Evolutionary conservation across 2,113 vertebrate species (phyloP).

Genomic region (Noturus placidus): DNA sequence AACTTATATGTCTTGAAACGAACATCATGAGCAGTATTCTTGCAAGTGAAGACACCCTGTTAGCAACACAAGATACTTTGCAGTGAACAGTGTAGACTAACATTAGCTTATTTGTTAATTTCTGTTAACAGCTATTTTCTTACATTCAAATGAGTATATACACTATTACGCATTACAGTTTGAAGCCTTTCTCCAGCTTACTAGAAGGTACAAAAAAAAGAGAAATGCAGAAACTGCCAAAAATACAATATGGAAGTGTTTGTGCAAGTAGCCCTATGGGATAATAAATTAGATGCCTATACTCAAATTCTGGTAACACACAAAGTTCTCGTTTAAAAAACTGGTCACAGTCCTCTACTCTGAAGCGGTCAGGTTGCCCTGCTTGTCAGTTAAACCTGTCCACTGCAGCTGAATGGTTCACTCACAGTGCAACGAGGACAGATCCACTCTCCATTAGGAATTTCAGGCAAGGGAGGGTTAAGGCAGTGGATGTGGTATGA

Average conservation of each 20-base stretch:
- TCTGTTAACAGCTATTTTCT: neutral
- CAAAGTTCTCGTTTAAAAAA: neutral
- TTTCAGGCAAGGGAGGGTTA: conserved; percentile 93
- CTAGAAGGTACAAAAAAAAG: neutral
- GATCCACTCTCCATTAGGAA: conserved; percentile 97
- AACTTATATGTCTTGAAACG: neutral
- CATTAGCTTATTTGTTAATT: neutral
- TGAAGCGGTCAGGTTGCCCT: neutral
- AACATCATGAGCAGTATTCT: neutral
- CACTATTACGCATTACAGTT: neutral
- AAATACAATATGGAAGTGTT: neutral
- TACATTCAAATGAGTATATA: neutral
- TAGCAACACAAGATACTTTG: neutral
- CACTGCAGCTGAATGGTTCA: conserved; percentile 23
- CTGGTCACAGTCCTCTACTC: neutral
- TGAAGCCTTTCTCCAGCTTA: neutral
- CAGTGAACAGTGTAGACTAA: neutral
- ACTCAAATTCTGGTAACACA: neutral
- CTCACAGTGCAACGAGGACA: conserved; percentile 96
- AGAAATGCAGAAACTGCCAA: neutral
- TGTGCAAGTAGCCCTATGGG: neutral
- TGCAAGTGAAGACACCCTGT: neutral
- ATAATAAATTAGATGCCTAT: neutral
- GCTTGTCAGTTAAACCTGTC: neutral
- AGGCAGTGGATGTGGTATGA: conserved; percentile 98